Conservation (phyloP, 2,113 vertebrate species). For the Solea solea region DNA sequence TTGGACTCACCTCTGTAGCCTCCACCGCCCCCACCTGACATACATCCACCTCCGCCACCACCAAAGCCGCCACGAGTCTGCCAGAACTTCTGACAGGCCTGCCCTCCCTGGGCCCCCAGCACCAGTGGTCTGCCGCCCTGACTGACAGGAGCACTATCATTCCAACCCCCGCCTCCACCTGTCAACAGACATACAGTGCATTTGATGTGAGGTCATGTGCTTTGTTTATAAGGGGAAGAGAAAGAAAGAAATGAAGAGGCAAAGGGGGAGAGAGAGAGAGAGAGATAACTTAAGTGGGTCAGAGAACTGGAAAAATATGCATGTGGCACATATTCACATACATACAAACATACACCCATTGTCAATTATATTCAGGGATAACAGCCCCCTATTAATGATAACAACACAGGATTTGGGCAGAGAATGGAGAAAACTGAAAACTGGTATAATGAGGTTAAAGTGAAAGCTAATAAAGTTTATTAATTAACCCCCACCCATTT, state of each 20-base stretch:
- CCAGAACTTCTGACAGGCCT: conserved; percentile 96
- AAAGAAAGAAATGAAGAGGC: background rate
- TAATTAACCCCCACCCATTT: conserved; percentile 16
- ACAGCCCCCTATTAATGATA: background rate
- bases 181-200: conserved; percentile 66
- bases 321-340: background rate
- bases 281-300: conserved; percentile 11
- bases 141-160: conserved; percentile 87
- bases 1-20: conserved; percentile 93
- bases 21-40: conserved; percentile 95
- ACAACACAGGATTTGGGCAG: background rate
- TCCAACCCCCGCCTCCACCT: conserved; percentile 99
- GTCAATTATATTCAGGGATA: background rate
- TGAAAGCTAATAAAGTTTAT: conserved; percentile 36
- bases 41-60: conserved; percentile 95
- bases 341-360: background rate
- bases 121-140: conserved; percentile 93
- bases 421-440: conserved; percentile 4
- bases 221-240: background rate
- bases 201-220: conserved; percentile 3
- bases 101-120: conserved; percentile 93
- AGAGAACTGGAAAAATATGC: background rate
- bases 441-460: conserved; percentile 38
- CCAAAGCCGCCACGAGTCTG: conserved; percentile 95
- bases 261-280: background rate